Conservation (phyloP, 2,797 vertebrate genomes). For the Notoglanidium macrostoma region DNA sequence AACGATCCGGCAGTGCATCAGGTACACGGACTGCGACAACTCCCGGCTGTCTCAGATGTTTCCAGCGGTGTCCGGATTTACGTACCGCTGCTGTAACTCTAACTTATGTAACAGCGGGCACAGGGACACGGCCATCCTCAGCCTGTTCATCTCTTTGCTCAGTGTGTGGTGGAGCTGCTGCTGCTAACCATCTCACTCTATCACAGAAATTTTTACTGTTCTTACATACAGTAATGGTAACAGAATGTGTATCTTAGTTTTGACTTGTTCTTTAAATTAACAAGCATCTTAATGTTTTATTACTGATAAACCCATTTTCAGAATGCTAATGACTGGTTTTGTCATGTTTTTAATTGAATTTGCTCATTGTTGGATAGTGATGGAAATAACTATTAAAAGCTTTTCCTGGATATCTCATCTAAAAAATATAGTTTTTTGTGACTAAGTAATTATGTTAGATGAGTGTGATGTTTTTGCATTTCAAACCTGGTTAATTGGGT, state of each 20-base stretch:
- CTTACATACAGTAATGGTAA: background rate
- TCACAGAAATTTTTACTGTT: background rate
- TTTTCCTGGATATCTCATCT: background rate
- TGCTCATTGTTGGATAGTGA: background rate
- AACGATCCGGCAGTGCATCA: slow-evolving; percentile 77
- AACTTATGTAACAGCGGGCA: slow-evolving; percentile 74
- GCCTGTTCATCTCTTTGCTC: slow-evolving; percentile 61
- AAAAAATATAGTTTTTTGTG: background rate
- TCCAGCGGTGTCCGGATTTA: slow-evolving; percentile 69
- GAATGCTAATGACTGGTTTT: background rate
- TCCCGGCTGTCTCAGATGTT: slow-evolving; percentile 76
- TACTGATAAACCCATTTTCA: background rate
- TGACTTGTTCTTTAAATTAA: background rate
- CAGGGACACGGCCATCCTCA: slow-evolving; percentile 35
- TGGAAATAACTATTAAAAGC: slow-evolving; percentile 15
- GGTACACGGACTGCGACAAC: slow-evolving; percentile 79
- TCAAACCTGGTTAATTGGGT: background rate
- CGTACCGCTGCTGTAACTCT: slow-evolving; percentile 77
- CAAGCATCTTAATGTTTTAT: background rate
- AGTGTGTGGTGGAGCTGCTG: slow-evolving; percentile 58
- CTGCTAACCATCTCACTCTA: background rate
- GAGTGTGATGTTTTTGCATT: background rate
- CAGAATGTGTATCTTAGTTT: background rate
- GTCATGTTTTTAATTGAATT: background rate
- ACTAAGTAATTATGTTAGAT: background rate